A percentile compares a stretch with the other conserved stretches of the same genome.
phyloP scores from a whole-genome alignment of 30 jellyfish, hydroid and myxozoan species.

The Cassiopea xamachana region DNA sequence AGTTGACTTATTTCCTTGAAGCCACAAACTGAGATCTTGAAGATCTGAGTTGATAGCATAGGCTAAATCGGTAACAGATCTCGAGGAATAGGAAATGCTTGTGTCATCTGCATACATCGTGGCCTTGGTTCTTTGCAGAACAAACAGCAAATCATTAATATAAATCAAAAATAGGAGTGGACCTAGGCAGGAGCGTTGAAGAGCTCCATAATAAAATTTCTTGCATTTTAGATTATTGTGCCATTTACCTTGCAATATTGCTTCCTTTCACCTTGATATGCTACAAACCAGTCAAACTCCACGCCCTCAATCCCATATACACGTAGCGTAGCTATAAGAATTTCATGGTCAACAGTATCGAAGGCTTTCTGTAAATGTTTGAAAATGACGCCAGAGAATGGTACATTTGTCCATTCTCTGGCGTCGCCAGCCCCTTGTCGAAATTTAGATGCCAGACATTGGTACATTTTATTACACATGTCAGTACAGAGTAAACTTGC shows the following conservation, averaged over 20 bases:
- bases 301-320: slow-evolving; percentile 46
- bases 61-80: background rate
- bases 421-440: slow-evolving; percentile 18
- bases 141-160: slow-evolving; percentile 54
- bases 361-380: slow-evolving; percentile 38
- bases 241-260: slow-evolving; percentile 53
- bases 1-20: slow-evolving; percentile 13
- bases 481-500: slow-evolving; percentile 31
- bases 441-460: slow-evolving; percentile 53
- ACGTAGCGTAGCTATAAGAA: slow-evolving; percentile 23
- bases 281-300: slow-evolving; percentile 39
- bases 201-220: slow-evolving; percentile 47
- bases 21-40: slow-evolving; percentile 4
- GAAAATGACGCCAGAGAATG: slow-evolving; percentile 40
- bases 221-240: slow-evolving; percentile 15
- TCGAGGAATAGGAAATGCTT: slow-evolving; percentile 39
- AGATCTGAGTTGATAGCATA: background rate
- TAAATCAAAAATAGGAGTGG: slow-evolving; percentile 51
- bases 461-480: slow-evolving; percentile 45
- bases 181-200: slow-evolving; percentile 70
- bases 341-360: slow-evolving; percentile 57
- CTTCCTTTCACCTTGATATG: slow-evolving; percentile 17
- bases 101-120: slow-evolving; percentile 38
- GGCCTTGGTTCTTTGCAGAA: slow-evolving; percentile 30
- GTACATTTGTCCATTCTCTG: too few relatives aligned